Evolutionary conservation across 2,113 vertebrate species (phyloP), one percentile per base, ranked within the genome.

Genomic region (Apodemus speciosus): DNA sequence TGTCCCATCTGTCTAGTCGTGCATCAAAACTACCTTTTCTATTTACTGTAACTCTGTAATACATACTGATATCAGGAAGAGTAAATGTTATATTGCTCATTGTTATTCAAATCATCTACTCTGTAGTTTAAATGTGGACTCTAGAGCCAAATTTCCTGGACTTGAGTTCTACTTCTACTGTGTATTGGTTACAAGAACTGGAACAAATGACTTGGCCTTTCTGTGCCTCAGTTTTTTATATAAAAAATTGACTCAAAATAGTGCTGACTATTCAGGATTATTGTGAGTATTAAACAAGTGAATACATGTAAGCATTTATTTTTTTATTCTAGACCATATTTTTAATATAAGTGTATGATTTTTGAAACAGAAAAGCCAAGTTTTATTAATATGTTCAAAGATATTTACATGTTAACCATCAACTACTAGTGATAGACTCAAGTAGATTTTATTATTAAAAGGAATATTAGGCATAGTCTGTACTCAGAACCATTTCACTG

Each of bases 311-410:
- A 49, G 27, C 18, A 46, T 30, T 25, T 56, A 89, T 58, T 58
- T 58, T 56, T 58, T 21, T 21, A 83, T 85, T 96, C 79, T 85
- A 95, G 79, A 85, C 23, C 49, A 18, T 25, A 58, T 40, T 85
- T 72, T 95, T 20, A 66, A 11, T 87, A n/a, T 6, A 72, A 89
- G 9, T 23, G 10, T 15, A n/a, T 64, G 49, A 2, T 1, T 72
- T 58, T 69, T 90, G 25, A 16, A 95, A 93, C 10, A 80, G 40
- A 96, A 95, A 94, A 86, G 40, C 1, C 69, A 43, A 53, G 43
- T 93, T 93, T 95, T 95, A 93, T 93, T 95, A 84, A 23, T 80
- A 96, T 88, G 10, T 68, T 68, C 73, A 81, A 76, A 94, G 53
- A 68, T 79, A 92, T 68, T 75, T 77, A 91, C 2, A 69, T 64